These are phyloP conservation scores for Diogma glabrata DNA, from an alignment of 2,888 invertebrate genomes.

Conservation along the genomic window DNA sequence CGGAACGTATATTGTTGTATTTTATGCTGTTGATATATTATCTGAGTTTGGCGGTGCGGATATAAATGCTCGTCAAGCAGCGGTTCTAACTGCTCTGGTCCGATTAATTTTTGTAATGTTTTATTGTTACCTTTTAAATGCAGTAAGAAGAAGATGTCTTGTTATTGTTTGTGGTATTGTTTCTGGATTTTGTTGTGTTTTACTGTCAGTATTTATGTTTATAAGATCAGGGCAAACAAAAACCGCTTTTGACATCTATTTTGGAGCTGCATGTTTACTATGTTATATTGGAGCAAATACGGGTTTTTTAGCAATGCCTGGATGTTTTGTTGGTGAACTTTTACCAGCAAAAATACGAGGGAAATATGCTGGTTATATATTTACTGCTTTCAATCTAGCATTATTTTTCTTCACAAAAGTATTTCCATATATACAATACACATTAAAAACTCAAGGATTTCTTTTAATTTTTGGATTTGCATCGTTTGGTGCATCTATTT, in stretches of 20 bases:
- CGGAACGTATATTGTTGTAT: conserved; percentile 65
- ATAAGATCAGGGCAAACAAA: conserved; percentile 27
- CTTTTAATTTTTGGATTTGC: conserved; percentile 58
- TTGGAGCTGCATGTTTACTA: conserved; percentile 43
- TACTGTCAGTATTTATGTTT: conserved; percentile 43
- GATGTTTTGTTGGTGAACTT: conserved; percentile 63
- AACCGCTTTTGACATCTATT: conserved; percentile 29
- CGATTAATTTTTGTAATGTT: conserved; percentile 51
- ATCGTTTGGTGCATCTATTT: conserved; percentile 48
- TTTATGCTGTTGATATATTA: conserved; percentile 66
- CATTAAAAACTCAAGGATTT: conserved; percentile 52
- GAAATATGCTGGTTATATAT: conserved; percentile 59
- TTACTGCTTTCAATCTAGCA: conserved; percentile 55
- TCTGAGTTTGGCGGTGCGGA: conserved; percentile 41
- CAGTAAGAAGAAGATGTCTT: conserved; percentile 51
- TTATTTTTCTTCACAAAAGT: conserved; percentile 58
- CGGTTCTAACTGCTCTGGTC: conserved; percentile 56
- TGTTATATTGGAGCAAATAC: conserved; percentile 64
- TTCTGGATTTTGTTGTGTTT: conserved; percentile 50
- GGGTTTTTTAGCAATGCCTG: conserved; percentile 61
- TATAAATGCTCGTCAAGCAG: conserved; percentile 42
- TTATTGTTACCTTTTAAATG: conserved; percentile 51
- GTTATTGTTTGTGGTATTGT: conserved; percentile 55
- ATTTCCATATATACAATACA: conserved; percentile 49
- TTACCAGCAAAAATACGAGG: conserved; percentile 63